Evolutionary conservation across 2,888 invertebrate genomes (phyloP), one percentile per base, ranked within the genome.

Genomic region (Trilocha varians): DNA sequence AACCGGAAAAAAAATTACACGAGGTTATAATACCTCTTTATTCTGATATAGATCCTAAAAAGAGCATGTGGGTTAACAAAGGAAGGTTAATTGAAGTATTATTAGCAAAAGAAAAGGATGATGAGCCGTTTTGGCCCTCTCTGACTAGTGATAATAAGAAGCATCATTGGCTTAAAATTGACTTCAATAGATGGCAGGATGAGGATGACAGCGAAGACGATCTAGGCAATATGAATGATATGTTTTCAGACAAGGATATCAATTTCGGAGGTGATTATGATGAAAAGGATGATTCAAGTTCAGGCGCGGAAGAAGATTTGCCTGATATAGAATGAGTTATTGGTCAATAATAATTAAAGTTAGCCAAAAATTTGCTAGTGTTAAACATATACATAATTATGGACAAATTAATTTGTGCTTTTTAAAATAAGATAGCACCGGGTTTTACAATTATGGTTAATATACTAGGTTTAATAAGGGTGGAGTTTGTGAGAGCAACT

Each of bases 181-280:
- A 99, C 72, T 99, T 99, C 74, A 93, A 95, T 69, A 96, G 97
- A 79, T 99, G 98, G 98, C 93, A 92, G 74, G 98, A 98, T 85
- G 98, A 98, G 79, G 95, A 96, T 62, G 98, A 98, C 45, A 94
- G 93, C 45, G 95, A 92, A 5, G 94, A 93, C 55, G 96, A 95
- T 34, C 47, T 67, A 46, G 70, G 71, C 48, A 66, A 70, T 17
- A 66, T 67, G 64, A 71, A 70, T 55, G 76, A 79, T 42, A 76
- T 79, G 70, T 76, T 80, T 45, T 65, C 70, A 11, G 64, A 65
- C 48, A 75, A 77, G 62, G 56, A 76, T 49, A 67, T 69, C 16
- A 64, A 68, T 36, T 68, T 66, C 47, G 43, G n/a, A 6, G 72
- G 67, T 33, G 75, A 72, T 48, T 74, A 70, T 38, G 71, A 83